A percentile compares a stretch with the other conserved stretches of the same genome.
phyloP scores from a whole-genome alignment of 2,888 invertebrate species.

The Sminthurinus aureus region DNA sequence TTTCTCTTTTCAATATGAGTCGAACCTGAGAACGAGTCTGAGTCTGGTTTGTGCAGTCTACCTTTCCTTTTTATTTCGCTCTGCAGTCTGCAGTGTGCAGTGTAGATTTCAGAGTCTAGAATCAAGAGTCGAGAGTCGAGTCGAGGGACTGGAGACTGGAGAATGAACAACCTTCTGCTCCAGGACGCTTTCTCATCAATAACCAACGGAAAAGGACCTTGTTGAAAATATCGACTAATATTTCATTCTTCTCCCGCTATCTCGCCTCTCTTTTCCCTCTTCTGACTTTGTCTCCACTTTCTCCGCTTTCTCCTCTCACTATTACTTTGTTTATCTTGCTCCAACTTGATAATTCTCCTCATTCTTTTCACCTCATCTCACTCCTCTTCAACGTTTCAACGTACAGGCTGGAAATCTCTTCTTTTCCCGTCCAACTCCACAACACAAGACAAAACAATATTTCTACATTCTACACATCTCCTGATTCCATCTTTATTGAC shows the following conservation, averaged over 20 bases:
- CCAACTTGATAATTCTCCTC: neutral
- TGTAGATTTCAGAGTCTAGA: too few species aligned
- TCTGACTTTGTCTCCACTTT: neutral
- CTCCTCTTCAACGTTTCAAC: neutral
- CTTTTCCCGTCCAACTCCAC: neutral
- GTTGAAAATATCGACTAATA: conserved; percentile 6
- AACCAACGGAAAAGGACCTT: neutral
- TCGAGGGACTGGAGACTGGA: too few species aligned
- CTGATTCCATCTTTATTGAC: neutral
- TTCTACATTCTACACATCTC: neutral
- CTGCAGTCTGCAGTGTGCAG: too few species aligned
- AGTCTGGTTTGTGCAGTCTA: neutral
- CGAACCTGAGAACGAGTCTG: too few species aligned
- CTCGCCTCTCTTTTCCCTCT: neutral
- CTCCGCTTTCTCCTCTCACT: neutral
- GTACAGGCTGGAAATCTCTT: too few species aligned
- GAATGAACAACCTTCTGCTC: neutral
- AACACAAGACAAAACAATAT: neutral
- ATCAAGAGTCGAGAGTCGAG: too few species aligned
- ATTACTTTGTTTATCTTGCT: neutral
- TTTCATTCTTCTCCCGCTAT: conserved; percentile 4
- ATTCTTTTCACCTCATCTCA: neutral
- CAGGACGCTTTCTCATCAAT: conserved; percentile 15
- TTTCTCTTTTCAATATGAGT: neutral
- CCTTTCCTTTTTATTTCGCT: neutral